These are phyloP conservation scores for Pristiophorus japonicus DNA, from an alignment of 2,113 vertebrate genomes.

Conservation along the genomic window DNA sequence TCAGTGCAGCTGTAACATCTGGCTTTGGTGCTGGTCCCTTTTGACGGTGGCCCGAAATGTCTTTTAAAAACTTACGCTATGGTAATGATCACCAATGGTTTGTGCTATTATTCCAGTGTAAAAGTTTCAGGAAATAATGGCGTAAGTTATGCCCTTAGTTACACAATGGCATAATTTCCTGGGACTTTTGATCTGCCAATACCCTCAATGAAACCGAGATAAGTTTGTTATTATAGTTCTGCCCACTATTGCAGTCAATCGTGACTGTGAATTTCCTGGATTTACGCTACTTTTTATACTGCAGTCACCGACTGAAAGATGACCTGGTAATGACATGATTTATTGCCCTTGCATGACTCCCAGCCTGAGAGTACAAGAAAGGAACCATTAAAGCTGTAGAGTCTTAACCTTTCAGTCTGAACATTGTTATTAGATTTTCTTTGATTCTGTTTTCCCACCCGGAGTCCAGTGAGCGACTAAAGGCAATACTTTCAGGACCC, in stretches of 20 bases:
- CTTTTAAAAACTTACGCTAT: not conserved
- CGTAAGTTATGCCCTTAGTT: not conserved
- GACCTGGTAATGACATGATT: not conserved
- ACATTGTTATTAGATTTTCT: not conserved
- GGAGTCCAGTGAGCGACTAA: not conserved
- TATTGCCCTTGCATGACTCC: not conserved
- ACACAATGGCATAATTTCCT: not conserved
- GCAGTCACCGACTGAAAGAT: not conserved
- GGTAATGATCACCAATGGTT: not conserved
- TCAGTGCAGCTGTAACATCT: not conserved
- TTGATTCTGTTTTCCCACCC: not conserved
- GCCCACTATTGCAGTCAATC: not conserved
- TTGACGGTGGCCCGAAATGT: not conserved
- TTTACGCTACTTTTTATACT: not conserved
- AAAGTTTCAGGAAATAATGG: not conserved
- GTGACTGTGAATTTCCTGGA: not conserved
- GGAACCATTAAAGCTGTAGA: not conserved
- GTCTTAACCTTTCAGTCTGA: not conserved
- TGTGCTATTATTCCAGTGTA: not conserved
- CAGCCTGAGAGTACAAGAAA: not conserved
- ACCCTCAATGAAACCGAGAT: not conserved
- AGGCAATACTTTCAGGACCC: not conserved
- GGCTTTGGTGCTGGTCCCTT: not conserved
- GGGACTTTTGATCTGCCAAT: not conserved
- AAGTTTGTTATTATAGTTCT: not conserved